These are phyloP conservation scores for rabbit (Oryctolagus cuniculus) DNA, from an alignment of 2,113 vertebrate species.

Conservation along the genomic window mOryCun1.1 NC_091444.1:11160501-11161000, in stretches of 20 bases:
- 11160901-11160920: neutral
- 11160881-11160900: neutral
- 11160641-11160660: neutral
- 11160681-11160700: neutral
- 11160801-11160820: neutral
- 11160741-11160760: neutral
- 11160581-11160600: neutral
- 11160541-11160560: neutral
- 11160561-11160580: neutral
- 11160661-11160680: neutral
- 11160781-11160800: neutral
- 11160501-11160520: neutral
- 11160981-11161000: neutral
- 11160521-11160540: neutral
- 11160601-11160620: neutral
- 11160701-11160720: too few species aligned
- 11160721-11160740: neutral
- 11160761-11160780: neutral
- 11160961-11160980: neutral
- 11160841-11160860: neutral
- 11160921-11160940: neutral
- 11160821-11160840: neutral
- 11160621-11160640: neutral
- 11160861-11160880: neutral
- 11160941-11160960: neutral